A percentile compares a stretch with the other conserved stretches of the same genome.
These are phyloP conservation scores for Argya squamiceps DNA, from an alignment of 2,797 vertebrate species.

Conservation along the genomic window DNA sequence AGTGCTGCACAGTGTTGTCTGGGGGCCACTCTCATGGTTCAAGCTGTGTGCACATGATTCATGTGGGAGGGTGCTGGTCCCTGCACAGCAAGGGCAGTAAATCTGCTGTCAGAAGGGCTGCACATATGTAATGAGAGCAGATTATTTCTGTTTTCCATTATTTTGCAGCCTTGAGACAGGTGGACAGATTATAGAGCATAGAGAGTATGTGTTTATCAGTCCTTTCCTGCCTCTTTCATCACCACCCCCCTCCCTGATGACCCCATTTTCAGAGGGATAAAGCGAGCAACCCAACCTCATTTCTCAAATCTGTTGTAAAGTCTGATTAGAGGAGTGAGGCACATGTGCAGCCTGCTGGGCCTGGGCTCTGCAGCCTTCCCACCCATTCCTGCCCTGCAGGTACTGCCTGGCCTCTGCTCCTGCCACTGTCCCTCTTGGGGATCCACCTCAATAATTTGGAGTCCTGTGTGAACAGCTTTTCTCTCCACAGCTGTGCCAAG, in stretches of 20 bases:
- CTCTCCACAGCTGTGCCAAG: fast-evolving
- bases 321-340: neutral
- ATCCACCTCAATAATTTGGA: fast-evolving
- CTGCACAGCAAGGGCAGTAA: neutral
- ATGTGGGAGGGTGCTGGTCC: neutral
- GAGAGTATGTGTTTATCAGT: neutral
- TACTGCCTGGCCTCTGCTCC: neutral
- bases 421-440: neutral
- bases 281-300: conserved; percentile 3
- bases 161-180: conserved; percentile 22
- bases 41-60: neutral
- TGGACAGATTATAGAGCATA: conserved; percentile 33
- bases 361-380: neutral
- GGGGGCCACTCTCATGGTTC: neutral
- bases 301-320: conserved; percentile 13
- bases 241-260: neutral
- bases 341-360: neutral
- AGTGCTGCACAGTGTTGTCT: fast-evolving
- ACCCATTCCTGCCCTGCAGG: neutral
- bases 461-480: fast-evolving
- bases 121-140: neutral
- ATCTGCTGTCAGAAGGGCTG: neutral
- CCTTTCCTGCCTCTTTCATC: neutral
- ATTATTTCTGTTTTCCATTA: conserved; percentile 24
- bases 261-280: conserved; percentile 50